Conservation (phyloP, 1,140 invertebrate species). For the Conus betulinus region DNA sequence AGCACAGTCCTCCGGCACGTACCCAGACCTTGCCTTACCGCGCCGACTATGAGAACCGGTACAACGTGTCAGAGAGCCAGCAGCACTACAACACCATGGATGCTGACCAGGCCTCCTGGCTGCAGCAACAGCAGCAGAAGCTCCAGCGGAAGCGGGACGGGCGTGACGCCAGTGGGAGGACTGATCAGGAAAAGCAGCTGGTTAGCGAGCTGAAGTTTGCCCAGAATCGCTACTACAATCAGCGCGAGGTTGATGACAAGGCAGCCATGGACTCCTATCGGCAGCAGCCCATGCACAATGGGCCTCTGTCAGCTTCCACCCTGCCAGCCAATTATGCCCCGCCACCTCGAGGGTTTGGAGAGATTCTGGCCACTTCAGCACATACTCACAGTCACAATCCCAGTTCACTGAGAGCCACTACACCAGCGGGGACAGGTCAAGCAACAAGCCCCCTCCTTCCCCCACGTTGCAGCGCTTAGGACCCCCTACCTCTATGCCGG, state of each 20-base stretch:
- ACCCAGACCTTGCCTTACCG: conserved; percentile 64
- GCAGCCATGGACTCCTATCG: conserved; percentile 58
- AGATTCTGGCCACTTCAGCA: conserved; percentile 38
- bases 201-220: conserved; percentile 72
- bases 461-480: conserved; percentile 69
- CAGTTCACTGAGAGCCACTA: conserved; percentile 42
- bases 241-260: conserved; percentile 65
- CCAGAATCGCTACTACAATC: conserved; percentile 70
- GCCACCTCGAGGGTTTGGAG: conserved; percentile 38
- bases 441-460: conserved; percentile 66
- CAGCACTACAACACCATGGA: conserved; percentile 55
- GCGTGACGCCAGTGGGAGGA: conserved; percentile 56
- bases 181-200: conserved; percentile 70
- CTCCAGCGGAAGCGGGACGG: conserved; percentile 68
- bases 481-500: conserved; percentile 79
- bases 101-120: conserved; percentile 68
- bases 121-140: conserved; percentile 76
- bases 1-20: conserved; percentile 39
- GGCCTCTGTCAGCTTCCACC: conserved; percentile 51
- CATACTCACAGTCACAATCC: conserved; percentile 37
- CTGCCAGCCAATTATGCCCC: conserved; percentile 26
- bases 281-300: conserved; percentile 55
- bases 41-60: conserved; percentile 67
- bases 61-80: conserved; percentile 42
- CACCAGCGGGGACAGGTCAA: conserved; percentile 48